Conservation (phyloP, 1,140 invertebrate species). For the Lerema accius region DNA sequence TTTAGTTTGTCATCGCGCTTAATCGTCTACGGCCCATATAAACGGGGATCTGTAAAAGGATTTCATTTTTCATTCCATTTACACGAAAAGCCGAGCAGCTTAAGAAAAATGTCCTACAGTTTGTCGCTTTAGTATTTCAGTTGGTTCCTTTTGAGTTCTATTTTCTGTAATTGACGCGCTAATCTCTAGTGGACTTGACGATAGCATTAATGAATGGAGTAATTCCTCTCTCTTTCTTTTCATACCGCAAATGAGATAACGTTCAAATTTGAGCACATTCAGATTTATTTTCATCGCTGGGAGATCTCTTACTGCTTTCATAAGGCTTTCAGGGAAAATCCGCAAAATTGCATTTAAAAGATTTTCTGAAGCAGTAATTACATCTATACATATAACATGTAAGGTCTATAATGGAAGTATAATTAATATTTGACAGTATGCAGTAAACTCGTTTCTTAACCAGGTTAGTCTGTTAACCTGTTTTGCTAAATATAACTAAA, state of each 20-base stretch:
- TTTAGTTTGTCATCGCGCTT: too few species aligned
- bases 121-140: slow-evolving; percentile 14
- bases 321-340: neutral
- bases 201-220: slow-evolving; percentile 3
- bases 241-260: slow-evolving; percentile 8
- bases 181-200: slow-evolving; percentile 17
- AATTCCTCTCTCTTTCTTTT: neutral
- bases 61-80: neutral
- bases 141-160: slow-evolving; percentile 2
- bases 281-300: neutral
- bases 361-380: too few species aligned
- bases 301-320: neutral
- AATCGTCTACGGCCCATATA: too few species aligned
- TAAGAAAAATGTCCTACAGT: slow-evolving; percentile 2
- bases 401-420: too few species aligned
- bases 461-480: too few species aligned
- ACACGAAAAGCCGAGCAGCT: neutral
- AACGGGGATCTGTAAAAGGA: neutral
- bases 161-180: slow-evolving; percentile 19
- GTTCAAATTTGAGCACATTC: slow-evolving; percentile 9
- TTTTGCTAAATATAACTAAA: too few species aligned
- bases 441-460: too few species aligned
- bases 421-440: too few species aligned
- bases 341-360: neutral
- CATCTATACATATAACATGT: too few species aligned